A percentile compares a stretch with the other conserved stretches of the same genome.
phyloP scores from a whole-genome alignment of 2,888 invertebrate genomes.

The Eristalinus sepulchralis region DNA sequence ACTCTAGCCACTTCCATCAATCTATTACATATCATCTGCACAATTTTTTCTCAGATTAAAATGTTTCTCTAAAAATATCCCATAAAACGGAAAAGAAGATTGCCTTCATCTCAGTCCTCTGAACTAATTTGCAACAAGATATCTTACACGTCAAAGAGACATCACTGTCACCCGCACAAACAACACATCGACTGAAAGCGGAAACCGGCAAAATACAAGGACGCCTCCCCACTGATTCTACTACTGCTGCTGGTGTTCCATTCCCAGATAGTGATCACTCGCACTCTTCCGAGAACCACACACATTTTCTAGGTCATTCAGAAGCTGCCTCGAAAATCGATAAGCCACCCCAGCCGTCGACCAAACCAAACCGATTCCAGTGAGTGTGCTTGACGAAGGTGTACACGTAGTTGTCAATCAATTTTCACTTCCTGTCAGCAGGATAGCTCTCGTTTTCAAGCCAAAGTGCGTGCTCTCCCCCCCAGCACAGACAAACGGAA shows the following conservation, averaged over 20 bases:
- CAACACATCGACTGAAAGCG: neutral
- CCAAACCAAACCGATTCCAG: neutral
- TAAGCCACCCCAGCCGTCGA: neutral
- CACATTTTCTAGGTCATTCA: constrained; percentile 1
- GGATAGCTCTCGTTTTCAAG: neutral
- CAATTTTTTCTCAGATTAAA: neutral
- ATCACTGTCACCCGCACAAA: neutral
- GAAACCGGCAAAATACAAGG: neutral
- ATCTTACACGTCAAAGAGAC: neutral
- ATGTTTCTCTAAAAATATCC: neutral
- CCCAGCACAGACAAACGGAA: neutral
- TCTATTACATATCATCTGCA: neutral
- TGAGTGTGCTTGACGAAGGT: constrained; percentile 6
- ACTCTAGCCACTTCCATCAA: neutral
- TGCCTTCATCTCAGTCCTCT: neutral
- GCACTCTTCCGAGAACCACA: neutral
- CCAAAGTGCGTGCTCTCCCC: neutral
- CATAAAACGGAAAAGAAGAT: neutral
- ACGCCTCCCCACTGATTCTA: neutral
- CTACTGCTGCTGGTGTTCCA: too few species aligned
- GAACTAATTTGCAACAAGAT: neutral
- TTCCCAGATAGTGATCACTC: neutral
- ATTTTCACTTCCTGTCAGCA: neutral
- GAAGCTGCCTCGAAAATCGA: constrained; percentile 8
- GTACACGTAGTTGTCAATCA: constrained; percentile 14